Evolutionary conservation across 2,113 vertebrate genomes (phyloP).

Genomic region (Bathybates hornii): DNA sequence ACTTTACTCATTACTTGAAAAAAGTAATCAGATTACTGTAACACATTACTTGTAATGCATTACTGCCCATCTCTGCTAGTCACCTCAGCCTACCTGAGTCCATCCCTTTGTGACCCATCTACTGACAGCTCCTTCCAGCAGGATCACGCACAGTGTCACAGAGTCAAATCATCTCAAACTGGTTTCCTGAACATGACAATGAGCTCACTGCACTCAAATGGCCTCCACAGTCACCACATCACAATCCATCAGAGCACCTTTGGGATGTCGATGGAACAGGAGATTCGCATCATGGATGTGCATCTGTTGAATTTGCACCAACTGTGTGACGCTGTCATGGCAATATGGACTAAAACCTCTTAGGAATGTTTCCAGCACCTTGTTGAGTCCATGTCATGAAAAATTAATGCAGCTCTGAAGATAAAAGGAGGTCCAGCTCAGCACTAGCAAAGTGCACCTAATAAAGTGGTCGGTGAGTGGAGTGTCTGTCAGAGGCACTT

Average conservation of each 20-base stretch:
- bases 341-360: background rate
- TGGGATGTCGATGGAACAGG: background rate
- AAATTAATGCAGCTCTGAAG: background rate
- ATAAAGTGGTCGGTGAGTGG: background rate
- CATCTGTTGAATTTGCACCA: background rate
- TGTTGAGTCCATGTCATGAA: background rate
- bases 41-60: background rate
- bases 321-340: background rate
- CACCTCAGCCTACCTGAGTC: background rate
- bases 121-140: background rate
- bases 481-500: background rate
- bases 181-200: background rate
- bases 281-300: rapidly evolving
- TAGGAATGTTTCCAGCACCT: background rate
- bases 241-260: background rate
- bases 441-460: background rate
- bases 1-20: background rate
- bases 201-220: background rate
- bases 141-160: background rate
- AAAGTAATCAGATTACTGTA: background rate
- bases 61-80: background rate
- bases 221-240: background rate
- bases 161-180: background rate
- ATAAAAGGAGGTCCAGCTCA: background rate
- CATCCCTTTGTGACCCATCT: background rate